Base-by-base conservation (phyloP, 2,888 invertebrate genomes). In the Eristalinus sepulchralis region DNA sequence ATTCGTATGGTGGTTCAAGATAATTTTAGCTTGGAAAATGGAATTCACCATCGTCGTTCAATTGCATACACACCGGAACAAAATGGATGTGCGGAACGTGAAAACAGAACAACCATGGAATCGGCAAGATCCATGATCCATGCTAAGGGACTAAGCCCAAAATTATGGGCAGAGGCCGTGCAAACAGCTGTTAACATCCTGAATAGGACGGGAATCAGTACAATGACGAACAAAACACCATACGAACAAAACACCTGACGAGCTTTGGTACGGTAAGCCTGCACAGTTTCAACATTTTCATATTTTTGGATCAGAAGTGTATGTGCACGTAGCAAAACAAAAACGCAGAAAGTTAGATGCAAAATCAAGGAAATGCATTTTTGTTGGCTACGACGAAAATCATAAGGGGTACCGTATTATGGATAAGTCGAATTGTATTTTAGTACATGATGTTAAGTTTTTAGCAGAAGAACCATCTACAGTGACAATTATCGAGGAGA, bases 111-210 rank as follows among this genome's bases (percentile, higher is more conserved):
- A 62, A 85, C 91, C 10, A 88, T 90, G 6, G 90, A 91, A 88
- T 88, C 89, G 20, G 90, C 89, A 5, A 75, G 90, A n/a, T 79
- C 84, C 2, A 83, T 88, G 84, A 59, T 88, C 27, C 63, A 87
- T 73, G 20, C 81, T 8, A 84, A 85, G 80, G 89, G 88, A 0
- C 39, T 90, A 5, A 60, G 77, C n/a, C 81, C 84, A 53, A 82
- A 86, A 8, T 82, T 91, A 8, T 92, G 91, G 92, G 91, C 91
- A 17, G 92, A 92, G 87, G 91, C 91, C 1, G 89, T 91, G 0
- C 89, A 89, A 9, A 90, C 89, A 79, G 90, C 90, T 10, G 89
- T 89, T 0, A 91, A 90, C 70, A 75, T 91, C n/a, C n/a, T n/a
- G n/a, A n/a, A n/a, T n/a, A n/a, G n/a, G n/a, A n/a, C n/a, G n/a